Evolutionary conservation across 2,797 vertebrate genomes (phyloP).

Genomic region (Cuniculus paca): DNA sequence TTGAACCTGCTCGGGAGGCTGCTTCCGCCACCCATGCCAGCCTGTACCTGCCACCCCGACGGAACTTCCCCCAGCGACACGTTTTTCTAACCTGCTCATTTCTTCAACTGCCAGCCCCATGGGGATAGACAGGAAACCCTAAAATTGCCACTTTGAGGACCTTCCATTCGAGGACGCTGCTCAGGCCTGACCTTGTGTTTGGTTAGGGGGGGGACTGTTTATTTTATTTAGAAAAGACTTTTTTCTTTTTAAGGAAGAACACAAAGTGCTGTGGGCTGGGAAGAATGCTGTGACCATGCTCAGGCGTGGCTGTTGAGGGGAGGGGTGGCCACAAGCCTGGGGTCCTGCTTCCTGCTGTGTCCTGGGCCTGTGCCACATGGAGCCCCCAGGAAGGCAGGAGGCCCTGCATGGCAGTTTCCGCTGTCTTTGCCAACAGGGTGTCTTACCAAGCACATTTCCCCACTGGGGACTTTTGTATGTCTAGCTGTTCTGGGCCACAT

Average conservation of each 20-base stretch:
- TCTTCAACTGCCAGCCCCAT: neutral
- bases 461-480: neutral
- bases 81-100: neutral
- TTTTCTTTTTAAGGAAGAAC: slow-evolving; percentile 76
- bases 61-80: neutral
- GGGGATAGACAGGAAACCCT: slow-evolving; percentile 52
- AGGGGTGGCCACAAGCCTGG: neutral
- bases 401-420: neutral
- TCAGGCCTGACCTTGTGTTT: neutral
- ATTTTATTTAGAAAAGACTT: slow-evolving; percentile 67
- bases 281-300: neutral
- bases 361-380: neutral
- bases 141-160: neutral
- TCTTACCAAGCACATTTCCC: neutral
- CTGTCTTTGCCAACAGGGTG: neutral
- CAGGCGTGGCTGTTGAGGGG: neutral
- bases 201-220: neutral
- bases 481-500: neutral
- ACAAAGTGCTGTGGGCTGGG: slow-evolving; percentile 49
- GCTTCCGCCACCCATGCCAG: neutral
- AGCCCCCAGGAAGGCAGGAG: neutral
- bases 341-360: neutral
- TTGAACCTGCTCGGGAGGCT: neutral
- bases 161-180: slow-evolving; percentile 20
- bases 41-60: neutral